phyloP scores from a whole-genome alignment of 2,113 vertebrate species.

The Hystrix brachyura region DNA sequence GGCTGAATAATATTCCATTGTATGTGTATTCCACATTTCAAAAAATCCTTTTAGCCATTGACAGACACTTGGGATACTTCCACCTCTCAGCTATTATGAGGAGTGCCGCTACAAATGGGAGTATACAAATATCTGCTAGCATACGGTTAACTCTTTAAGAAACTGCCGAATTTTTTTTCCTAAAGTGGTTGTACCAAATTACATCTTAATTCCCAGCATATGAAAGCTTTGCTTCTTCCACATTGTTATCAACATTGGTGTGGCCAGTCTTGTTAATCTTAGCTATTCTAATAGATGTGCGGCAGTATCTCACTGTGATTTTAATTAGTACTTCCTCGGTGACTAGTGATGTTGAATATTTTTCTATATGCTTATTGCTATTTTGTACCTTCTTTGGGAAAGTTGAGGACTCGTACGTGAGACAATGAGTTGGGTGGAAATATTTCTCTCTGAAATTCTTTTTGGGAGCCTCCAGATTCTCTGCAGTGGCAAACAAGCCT shows the following conservation, averaged over 20 bases:
- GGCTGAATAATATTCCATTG: background rate
- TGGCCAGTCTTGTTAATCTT: background rate
- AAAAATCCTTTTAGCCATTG: background rate
- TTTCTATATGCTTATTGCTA: background rate
- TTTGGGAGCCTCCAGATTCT: conserved; percentile 30
- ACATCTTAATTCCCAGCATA: background rate
- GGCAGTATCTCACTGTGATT: background rate
- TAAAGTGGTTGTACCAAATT: background rate
- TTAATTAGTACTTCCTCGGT: background rate
- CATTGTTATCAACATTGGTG: background rate
- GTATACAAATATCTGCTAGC: background rate
- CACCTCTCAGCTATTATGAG: background rate
- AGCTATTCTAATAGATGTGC: background rate
- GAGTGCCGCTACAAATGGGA: background rate
- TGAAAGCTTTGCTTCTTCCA: background rate
- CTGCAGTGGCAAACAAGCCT: conserved; percentile 32
- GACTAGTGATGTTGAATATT: background rate
- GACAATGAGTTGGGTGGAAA: background rate
- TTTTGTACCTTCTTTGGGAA: conserved; percentile 11
- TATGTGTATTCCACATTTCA: too few species aligned
- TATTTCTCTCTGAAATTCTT: background rate
- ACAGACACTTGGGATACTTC: background rate
- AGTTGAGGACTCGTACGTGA: background rate
- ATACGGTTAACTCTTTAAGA: conserved; percentile 39
- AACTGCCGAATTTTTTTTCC: background rate